These are phyloP conservation scores for Girardia tigrina DNA, from an alignment of 2,888 invertebrate genomes.

Conservation along the genomic window DNA sequence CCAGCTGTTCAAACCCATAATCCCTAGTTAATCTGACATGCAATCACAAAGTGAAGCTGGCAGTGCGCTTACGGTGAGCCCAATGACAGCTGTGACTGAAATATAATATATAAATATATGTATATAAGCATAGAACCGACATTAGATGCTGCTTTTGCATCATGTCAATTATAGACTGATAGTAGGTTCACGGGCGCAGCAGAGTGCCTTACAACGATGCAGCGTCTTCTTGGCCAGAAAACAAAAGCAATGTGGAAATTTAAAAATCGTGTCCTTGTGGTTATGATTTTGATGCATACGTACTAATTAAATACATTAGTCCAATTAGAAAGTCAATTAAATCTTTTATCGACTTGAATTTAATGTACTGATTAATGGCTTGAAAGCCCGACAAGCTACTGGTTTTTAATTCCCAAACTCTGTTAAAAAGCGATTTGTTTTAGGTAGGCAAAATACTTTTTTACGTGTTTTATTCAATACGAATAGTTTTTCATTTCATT, in stretches of 20 bases:
- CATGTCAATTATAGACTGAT: constrained; percentile 19
- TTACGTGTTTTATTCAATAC: too few species aligned
- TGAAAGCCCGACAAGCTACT: neutral
- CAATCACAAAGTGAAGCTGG: neutral
- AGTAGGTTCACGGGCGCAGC: neutral
- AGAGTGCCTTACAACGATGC: neutral
- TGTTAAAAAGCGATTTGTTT: too few species aligned
- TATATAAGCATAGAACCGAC: neutral
- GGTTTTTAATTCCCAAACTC: too few species aligned
- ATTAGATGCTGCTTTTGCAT: neutral
- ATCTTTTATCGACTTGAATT: constrained; percentile 5
- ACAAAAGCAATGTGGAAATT: constrained; percentile 3
- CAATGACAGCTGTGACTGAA: constrained; percentile 15
- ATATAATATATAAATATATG: neutral
- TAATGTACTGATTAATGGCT: neutral
- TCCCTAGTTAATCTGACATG: constrained; percentile 11
- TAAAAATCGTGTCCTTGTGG: neutral
- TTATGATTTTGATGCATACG: neutral
- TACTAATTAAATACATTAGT: neutral
- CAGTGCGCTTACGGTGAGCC: neutral
- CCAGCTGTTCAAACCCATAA: neutral
- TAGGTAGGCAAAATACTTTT: too few species aligned
- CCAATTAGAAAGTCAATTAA: constrained; percentile 20
- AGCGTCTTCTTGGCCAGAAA: neutral
- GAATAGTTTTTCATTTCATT: too few species aligned